Base-by-base conservation (phyloP, 2,888 invertebrate species). In the Machimus rusticus region DNA sequence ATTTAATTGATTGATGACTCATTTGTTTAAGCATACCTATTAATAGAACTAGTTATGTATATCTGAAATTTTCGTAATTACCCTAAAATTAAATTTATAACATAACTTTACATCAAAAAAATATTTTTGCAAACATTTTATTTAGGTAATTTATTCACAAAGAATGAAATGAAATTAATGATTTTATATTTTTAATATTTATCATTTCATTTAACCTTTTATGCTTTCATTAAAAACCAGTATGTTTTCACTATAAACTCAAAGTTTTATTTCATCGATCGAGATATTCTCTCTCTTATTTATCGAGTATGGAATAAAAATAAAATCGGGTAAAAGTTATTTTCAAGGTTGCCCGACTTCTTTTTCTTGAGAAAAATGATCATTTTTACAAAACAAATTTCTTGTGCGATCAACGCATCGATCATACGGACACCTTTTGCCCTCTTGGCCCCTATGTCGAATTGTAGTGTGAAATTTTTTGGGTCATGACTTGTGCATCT, bases 401-500 rank as follows among this genome's bases (percentile, higher is more conserved):
- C 66, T 66, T 66, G 19, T 66, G 51, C 8, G 28, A 66, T 66
- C 23, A 9, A 34, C 66, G 12, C 76, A 19, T 76, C 31, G 34
- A 37, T 34, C 34, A 37, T 31, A 37, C 76, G 31, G 0, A 37
- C 76, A n/a, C 34, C 28, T 66, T 55, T 55, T 55, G 55, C n/a
- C 55, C 55, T 16, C 55, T 55, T 55, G n/a, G 12, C 28, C n/a
- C 78, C 51, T 28, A 1, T 51, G 39, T 79, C 37, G 14, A 79
- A 43, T 43, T 39, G 51, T 37, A 16, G 28, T 28, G 79, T 46
- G 51, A 79, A 34, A 46, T 34, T 34, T 34, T 9, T 46, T 46
- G 51, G 79, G 79, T 79, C 79, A 79, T 79, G 79, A 79, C 51
- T 79, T 79, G 51, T 55, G 51, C 46, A 79, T 79, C 79, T 79